Conservation (phyloP, 1,140 invertebrate species). For the Saccostrea cuccullata region DNA sequence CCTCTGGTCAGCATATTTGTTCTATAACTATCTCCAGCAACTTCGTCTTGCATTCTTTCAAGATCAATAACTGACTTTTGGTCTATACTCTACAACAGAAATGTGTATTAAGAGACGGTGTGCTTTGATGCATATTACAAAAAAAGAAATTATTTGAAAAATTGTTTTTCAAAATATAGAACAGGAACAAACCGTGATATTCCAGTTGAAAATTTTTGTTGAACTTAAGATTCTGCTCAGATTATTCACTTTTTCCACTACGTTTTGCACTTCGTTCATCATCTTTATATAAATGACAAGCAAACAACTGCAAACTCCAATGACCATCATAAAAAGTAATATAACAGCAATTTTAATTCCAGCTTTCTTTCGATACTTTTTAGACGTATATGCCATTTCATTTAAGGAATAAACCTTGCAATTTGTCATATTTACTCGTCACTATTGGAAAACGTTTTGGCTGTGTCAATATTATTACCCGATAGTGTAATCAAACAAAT, state of each 20-base stretch:
- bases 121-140: not conserved
- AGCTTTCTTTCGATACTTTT: not conserved
- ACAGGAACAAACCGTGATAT: not conserved
- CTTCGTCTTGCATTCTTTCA: not conserved
- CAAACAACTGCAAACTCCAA: not conserved
- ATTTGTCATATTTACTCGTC: not conserved
- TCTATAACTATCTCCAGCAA: too few relatives aligned
- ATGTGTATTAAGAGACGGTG: not conserved
- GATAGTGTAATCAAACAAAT: slow-evolving; percentile 13
- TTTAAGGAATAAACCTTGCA: not conserved
- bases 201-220: not conserved
- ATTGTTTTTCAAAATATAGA: not conserved
- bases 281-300: not conserved
- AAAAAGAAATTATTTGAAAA: not conserved
- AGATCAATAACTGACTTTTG: not conserved
- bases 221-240: not conserved
- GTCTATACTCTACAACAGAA: not conserved
- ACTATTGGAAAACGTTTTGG: not conserved
- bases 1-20: too few relatives aligned
- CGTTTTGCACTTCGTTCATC: not conserved
- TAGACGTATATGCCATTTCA: not conserved
- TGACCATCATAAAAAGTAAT: not conserved
- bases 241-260: not conserved
- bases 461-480: not conserved
- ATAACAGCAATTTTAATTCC: not conserved